Evolutionary conservation across 2,888 invertebrate species (phyloP), one percentile per base, ranked within the genome.

Genomic region (Eudasyphora cyanicolor): DNA sequence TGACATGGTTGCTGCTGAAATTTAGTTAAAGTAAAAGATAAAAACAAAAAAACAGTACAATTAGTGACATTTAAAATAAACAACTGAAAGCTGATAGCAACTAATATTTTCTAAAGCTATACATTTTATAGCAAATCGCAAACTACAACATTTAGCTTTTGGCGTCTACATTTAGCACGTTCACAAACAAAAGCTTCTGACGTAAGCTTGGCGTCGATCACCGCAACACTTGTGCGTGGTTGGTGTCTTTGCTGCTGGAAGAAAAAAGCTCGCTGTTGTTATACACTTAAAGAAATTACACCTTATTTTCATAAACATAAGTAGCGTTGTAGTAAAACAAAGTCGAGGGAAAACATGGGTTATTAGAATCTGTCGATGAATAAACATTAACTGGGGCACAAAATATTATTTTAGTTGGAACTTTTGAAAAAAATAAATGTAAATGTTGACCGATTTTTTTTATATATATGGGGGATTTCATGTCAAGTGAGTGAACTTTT

Each of bases 1-100:
- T 90, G 98, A 98, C 94, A 95, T 94, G 93, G 94, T 94, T 92
- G 95, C 95, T 93, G 91, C 91, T 90, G 86, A 75, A 81, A 79
- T 42, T 62, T 38, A 64, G 19, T 70, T 42, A 45, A 64, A 64
- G 49, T 57, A 35, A 12, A 19, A 49, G 5, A 24, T 12, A 62
- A 54, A 42, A 38, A 4, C n/a, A 38, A 27, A 70, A 49, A 57
- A 10, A 74, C 10, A 62, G 8, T 57, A 1, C 21, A 17, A 32
- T n/a, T 51, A 45, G 14, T 57, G 12, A 78, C 29, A n/a, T 35
- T 12, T 76, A n/a, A 29, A 8, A 17, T 69, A n/a, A 42, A n/a
- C n/a, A 21, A n/a, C 27, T n/a, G 60, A 17, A 51, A 29, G 49
- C 1, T 64, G 1, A 19, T 38, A n/a, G 24, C 1, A 57, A 45